Evolutionary conservation across 2,797 vertebrate species (phyloP), one percentile per base, ranked within the genome.

Genomic region (Spheniscus humboldti): DNA sequence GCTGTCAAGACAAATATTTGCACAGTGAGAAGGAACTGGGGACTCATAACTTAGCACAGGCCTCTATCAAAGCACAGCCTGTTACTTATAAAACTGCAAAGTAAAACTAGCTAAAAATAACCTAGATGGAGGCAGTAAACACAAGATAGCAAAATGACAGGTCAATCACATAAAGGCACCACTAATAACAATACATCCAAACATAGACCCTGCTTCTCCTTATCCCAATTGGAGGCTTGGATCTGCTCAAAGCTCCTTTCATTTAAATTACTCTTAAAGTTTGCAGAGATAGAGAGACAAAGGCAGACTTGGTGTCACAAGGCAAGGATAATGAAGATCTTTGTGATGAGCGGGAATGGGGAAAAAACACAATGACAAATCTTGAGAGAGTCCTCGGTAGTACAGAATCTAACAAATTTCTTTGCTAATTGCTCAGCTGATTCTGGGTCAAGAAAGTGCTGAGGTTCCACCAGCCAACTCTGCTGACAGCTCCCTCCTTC

Each of bases 91-190:
- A 92, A 96, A 94, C 57, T 83, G 30, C 31, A 75, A 94, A 96
- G 66, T 52, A 92, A 84, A 93, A 88, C 17, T 37, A 76, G 82
- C 91, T 97, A 95, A 97, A 97, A 97, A 96, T 96, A 97, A 92
- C 91, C 66, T 87, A 72, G 39, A 45, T 60, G 30, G 83, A 92
- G 80, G 72, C 62, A 85, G 39, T n/a, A 72, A 80, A 67, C 55
- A 71, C 53, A 69, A 72, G 74, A 88, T 41, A 92, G 90, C 90
- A 90, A 85, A 95, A 84, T 10, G n/a, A 69, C 80, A 93, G 63
- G 56, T 93, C 83, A 79, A 7, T 39, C 62, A 84, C 52, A 56
- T 48, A 86, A 76, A 92, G 50, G 25, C 63, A 88, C 19, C 55
- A 11, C 79, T 56, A 69, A 31, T 31, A 78, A 88, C 37, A 90